Percentiles rank a stretch among this genome's conserved stretches.
Evolutionary conservation across 1,140 invertebrate genomes (phyloP).

Genomic region (Drosophila saltans): DNA sequence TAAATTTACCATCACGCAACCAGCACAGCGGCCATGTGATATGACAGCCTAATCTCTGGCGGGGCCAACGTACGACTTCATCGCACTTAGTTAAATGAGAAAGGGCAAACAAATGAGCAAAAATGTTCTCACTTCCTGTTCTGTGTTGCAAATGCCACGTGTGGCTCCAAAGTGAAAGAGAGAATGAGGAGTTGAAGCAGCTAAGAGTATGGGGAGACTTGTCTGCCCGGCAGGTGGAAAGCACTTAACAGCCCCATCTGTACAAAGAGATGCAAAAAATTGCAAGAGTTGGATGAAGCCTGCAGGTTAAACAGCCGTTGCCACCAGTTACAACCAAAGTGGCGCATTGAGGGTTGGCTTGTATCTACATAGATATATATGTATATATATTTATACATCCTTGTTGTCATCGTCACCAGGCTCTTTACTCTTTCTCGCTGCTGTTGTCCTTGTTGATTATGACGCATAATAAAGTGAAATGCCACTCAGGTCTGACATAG

Average conservation of each 20-base stretch:
- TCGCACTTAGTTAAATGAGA: conserved; percentile 77
- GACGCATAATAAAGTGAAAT: conserved; percentile 74
- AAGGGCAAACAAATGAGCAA: conserved; percentile 71
- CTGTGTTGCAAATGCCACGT: conserved; percentile 32
- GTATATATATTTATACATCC: not conserved
- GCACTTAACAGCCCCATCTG: conserved; percentile 57
- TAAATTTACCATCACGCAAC: conserved; percentile 67
- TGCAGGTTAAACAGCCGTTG: conserved; percentile 47
- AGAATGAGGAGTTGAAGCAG: not conserved
- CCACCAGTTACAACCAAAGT: conserved; percentile 36
- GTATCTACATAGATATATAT: not conserved
- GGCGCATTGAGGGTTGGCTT: conserved; percentile 49
- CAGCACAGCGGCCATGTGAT: conserved; percentile 4
- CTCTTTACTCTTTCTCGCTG: conserved; percentile 8
- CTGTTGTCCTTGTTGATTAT: conserved; percentile 59
- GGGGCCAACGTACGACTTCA: conserved; percentile 65
- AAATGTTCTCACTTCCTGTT: conserved; percentile 52
- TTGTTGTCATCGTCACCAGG: conserved; percentile 34
- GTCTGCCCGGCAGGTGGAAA: conserved; percentile 70
- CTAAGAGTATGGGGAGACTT: conserved; percentile 18
- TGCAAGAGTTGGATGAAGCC: conserved; percentile 25
- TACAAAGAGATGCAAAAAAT: conserved; percentile 19
- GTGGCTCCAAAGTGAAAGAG: conserved; percentile 18
- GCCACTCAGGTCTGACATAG: conserved; percentile 58
- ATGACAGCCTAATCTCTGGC: conserved; percentile 51